Evolutionary conservation across 2,888 invertebrate genomes (phyloP), one percentile per base, ranked within the genome.

Genomic region (Eudemis profundana): DNA sequence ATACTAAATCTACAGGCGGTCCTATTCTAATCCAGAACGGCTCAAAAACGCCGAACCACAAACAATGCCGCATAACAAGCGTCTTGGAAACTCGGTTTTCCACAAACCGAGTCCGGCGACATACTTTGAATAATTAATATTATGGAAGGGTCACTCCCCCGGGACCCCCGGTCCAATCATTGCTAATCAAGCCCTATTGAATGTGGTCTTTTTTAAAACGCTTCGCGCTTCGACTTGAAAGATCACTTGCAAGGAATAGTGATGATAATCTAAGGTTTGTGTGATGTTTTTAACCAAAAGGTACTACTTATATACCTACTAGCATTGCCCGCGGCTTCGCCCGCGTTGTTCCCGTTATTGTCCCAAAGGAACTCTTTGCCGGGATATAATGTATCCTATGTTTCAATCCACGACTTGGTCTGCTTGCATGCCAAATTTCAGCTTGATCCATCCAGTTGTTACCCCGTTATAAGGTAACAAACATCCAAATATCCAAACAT

Each of bases 121-220:
- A 82, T 82, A 85, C 82, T 87, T 84, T 87, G 90, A 90, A 91
- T 91, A 89, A 90, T 90, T 89, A 90, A 90, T 89, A 74, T 73
- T 51, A 74, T 78, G 68, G 82, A 81, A 85, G 86, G 91, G 90
- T 89, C 90, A 89, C 73, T 77, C 68, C 71, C 69, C 74, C 33
- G 5, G 8, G 2, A 7, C 33, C 78, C 72, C 66, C 69, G 68
- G 65, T 68, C 74, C 84, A 86, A 86, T 87, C 85, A 81, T 76
- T 74, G 76, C 83, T 84, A 86, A 90, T 90, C 89, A 90, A 83
- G 78, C 73, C 75, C 89, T 84, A 90, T 90, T 90, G 90, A 89
- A 8, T 33, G 33, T 33, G 36, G 36, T 36, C 36, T 38, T 51
- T 51, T 19, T 51, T 19, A 51, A 21, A 51, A 36, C n/a, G 36